Conservation (phyloP, 1,140 invertebrate species). For the Zaprionus vittiger region DNA sequence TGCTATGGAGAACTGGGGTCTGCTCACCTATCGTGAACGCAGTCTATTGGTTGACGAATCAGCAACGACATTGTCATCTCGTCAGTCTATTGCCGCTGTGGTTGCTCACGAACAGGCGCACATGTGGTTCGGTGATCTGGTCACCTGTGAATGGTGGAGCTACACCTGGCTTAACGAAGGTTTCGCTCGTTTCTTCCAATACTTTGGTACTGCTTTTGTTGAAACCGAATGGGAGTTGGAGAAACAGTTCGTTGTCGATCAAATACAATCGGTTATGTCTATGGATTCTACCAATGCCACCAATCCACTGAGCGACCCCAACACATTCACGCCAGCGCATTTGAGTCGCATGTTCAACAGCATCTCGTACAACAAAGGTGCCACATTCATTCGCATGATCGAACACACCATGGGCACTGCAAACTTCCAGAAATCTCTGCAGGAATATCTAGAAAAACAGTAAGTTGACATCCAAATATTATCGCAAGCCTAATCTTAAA, state of each 20-base stretch:
- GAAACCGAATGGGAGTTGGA: conserved; percentile 85
- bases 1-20: conserved; percentile 94
- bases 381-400: conserved; percentile 91
- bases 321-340: conserved; percentile 85
- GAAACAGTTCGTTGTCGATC: conserved; percentile 87
- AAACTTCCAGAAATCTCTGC: conserved; percentile 87
- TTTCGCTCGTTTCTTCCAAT: conserved; percentile 89
- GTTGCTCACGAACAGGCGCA: conserved; percentile 88
- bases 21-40: conserved; percentile 87
- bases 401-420: conserved; percentile 88
- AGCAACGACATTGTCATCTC: conserved; percentile 84
- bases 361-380: conserved; percentile 88
- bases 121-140: conserved; percentile 89
- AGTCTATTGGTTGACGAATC: conserved; percentile 86
- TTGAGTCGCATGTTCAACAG: conserved; percentile 86
- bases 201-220: conserved; percentile 87
- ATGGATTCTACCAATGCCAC: conserved; percentile 88
- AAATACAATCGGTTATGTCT: conserved; percentile 88
- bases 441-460: conserved; percentile 85
- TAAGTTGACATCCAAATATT: conserved; percentile 65
- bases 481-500: too few species aligned
- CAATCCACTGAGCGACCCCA: conserved; percentile 86
- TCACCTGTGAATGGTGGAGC: conserved; percentile 89
- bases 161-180: conserved; percentile 89
- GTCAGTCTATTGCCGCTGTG: conserved; percentile 86